Evolutionary conservation across 1,140 invertebrate genomes (phyloP), one percentile per base, ranked within the genome.

Genomic region (Saccostrea glomerata): DNA sequence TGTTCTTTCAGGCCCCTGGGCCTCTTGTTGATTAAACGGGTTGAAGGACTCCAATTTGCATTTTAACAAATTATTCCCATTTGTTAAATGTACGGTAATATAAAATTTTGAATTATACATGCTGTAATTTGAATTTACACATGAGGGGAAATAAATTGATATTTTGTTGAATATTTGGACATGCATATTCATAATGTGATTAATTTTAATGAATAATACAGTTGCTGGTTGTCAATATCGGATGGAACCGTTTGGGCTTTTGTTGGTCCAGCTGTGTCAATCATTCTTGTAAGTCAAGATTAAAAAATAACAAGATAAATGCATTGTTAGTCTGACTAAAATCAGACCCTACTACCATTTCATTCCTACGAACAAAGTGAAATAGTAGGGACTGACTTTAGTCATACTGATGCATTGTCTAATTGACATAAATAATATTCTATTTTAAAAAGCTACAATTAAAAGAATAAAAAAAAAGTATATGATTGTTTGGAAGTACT

Each of bases 221-320:
- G 93, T 58, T 94, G 93, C 84, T 94, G 93, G 93, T 84, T 94
- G 36, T 93, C 92, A 0, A 92, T 90, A 0, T 83, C 90, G 36
- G 63, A 90, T 58, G 87, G 91, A 23, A 92, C 92, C 1, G 91
- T 93, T n/a, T 94, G 92, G 92, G 91, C 92, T 2, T 94, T 94
- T 87, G 91, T 92, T 86, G 92, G 92, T 20, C 93, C 93, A 2
- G 93, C 92, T 5, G 66, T 93, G 1, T 91, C 92, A 20, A 90
- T 94, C n/a, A 92, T 93, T n/a, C 58, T 93, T 36, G 93, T 94
- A 88, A 92, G 91, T 90, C 47, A 55, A 23, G 56, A 12, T 15
- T 6, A 40, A n/a, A n/a, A n/a, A n/a, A n/a, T n/a, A n/a, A n/a
- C n/a, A n/a, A n/a, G n/a, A n/a, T n/a, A n/a, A n/a, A n/a, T n/a